Conservation (phyloP, 2,888 invertebrate genomes). For the Conchocele bisecta region DNA sequence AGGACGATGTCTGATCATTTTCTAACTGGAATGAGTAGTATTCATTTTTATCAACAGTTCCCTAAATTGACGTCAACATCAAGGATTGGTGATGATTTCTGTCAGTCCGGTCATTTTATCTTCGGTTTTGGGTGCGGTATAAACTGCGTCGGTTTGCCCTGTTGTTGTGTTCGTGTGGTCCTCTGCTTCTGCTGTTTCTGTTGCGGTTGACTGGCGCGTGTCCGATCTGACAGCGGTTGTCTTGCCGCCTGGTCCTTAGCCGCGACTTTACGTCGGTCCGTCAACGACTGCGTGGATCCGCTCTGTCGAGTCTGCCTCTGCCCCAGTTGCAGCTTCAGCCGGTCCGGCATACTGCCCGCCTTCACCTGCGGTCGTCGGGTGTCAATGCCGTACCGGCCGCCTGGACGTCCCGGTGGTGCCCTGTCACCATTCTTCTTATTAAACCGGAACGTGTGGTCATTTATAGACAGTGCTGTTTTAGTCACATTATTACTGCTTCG, state of each 20-base stretch:
- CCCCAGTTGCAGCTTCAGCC: too few relatives aligned
- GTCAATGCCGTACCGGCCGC: too few relatives aligned
- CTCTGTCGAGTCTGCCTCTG: constrained; percentile 3
- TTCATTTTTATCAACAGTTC: too few relatives aligned
- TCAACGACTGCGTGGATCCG: constrained; percentile 16
- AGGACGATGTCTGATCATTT: too few relatives aligned
- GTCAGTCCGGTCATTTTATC: constrained; percentile 17
- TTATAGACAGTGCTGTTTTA: constrained; percentile 54
- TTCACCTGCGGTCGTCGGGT: too few relatives aligned
- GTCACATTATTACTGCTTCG: constrained; percentile 53
- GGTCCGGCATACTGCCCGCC: too few relatives aligned
- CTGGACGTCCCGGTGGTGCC: constrained; percentile 21
- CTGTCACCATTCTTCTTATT: too few relatives aligned
- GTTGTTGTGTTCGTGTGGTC: constrained; percentile 11
- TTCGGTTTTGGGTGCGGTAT: constrained; percentile 46
- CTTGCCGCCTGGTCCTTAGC: background rate
- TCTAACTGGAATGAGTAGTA: too few relatives aligned
- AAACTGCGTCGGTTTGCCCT: constrained; percentile 30
- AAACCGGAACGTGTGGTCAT: constrained; percentile 29
- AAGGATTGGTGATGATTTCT: too few relatives aligned
- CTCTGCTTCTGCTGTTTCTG: background rate
- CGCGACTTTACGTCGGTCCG: constrained; percentile 2
- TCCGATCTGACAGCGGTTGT: background rate
- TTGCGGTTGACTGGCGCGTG: background rate
- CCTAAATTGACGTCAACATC: too few relatives aligned